Percentiles rank a stretch among this genome's conserved stretches.
Conservation (phyloP, 2,113 vertebrate species). For the Motacilla tschutschensis region DNA sequence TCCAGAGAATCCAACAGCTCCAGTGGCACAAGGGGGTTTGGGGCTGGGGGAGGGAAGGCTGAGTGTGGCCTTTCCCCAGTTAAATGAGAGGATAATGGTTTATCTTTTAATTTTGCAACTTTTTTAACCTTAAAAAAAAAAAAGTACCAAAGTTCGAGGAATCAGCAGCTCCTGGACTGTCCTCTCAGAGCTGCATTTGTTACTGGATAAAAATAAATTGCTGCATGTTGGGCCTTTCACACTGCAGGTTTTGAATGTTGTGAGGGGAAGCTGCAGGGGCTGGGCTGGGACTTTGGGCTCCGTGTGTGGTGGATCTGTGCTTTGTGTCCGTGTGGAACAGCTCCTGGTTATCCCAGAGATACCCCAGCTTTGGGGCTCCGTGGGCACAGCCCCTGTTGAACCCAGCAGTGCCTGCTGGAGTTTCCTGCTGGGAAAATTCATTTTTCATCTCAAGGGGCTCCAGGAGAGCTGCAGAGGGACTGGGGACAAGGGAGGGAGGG, state of each 20-base stretch:
- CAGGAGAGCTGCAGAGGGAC: not conserved
- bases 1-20: not conserved
- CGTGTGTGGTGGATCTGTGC: accelerated
- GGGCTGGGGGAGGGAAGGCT: not conserved
- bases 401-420: accelerated
- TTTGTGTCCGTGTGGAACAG: not conserved
- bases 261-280: not conserved
- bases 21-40: not conserved
- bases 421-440: not conserved
- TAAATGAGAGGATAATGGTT: not conserved
- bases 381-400: accelerated
- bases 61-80: not conserved
- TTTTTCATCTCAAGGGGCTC: not conserved
- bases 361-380: not conserved
- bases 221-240: not conserved
- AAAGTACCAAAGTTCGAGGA: not conserved
- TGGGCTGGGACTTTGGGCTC: not conserved
- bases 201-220: not conserved
- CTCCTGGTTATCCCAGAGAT: not conserved
- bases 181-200: accelerated
- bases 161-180: accelerated
- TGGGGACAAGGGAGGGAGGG: not conserved
- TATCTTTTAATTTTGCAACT: not conserved
- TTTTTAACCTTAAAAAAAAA: not conserved
- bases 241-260: accelerated